These are phyloP conservation scores for Sipha maydis DNA, from an alignment of 2,888 invertebrate genomes.

Conservation along the genomic window DNA sequence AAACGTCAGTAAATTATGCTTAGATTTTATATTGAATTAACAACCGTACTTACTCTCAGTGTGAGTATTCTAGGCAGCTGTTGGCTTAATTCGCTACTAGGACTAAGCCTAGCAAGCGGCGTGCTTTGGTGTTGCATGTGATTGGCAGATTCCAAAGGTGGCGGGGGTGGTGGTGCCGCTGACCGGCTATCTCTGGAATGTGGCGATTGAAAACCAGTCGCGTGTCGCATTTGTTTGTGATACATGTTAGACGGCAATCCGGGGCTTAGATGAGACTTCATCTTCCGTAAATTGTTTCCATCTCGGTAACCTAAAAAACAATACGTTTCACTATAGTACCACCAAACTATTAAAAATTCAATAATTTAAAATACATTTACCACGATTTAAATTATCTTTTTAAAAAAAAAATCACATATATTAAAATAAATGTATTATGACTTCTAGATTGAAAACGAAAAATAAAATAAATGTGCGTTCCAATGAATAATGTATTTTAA, in stretches of 20 bases:
- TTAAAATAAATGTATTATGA: not conserved
- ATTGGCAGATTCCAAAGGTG: slow-evolving; percentile 66
- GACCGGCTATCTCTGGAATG: slow-evolving; percentile 66
- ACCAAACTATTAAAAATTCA: no score
- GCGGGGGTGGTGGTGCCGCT: slow-evolving; percentile 66
- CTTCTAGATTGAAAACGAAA: not conserved
- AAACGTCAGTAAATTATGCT: no score
- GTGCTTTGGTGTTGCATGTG: slow-evolving; percentile 82
- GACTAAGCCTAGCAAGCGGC: slow-evolving; percentile 88
- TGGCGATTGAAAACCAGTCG: slow-evolving; percentile 78
- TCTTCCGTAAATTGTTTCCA: slow-evolving; percentile 82
- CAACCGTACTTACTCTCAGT: slow-evolving; percentile 67
- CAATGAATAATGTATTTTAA: slow-evolving; percentile 35
- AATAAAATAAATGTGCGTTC: not conserved
- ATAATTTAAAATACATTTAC: not conserved
- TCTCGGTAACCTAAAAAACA: slow-evolving; percentile 76
- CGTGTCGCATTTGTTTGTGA: slow-evolving; percentile 75
- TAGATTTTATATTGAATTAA: no score
- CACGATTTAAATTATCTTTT: not conserved
- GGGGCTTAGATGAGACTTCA: slow-evolving; percentile 80
- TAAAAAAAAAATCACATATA: not conserved
- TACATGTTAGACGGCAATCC: slow-evolving; percentile 76
- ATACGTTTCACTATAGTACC: not conserved
- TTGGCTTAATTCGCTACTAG: slow-evolving; percentile 89
- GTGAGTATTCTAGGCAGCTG: slow-evolving; percentile 94